phyloP scores from a whole-genome alignment of 2,113 vertebrate genomes.

The Spea bombifrons region DNA sequence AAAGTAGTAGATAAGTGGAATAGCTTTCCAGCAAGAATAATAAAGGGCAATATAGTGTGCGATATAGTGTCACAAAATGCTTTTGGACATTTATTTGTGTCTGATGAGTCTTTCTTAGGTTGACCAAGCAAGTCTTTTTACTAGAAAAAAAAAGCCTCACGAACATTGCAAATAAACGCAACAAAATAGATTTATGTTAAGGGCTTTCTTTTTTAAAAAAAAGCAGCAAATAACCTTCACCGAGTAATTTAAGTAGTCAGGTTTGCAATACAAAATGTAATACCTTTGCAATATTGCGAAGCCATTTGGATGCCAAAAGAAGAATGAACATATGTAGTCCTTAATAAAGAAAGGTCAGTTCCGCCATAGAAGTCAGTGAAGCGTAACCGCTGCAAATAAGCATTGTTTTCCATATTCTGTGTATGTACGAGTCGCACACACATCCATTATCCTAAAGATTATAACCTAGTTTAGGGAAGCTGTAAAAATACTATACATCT shows the following conservation, averaged over 20 bases:
- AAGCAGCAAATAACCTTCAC: not conserved
- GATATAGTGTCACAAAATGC: too few species aligned
- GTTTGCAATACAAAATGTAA: not conserved
- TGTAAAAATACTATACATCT: slow-evolving; percentile 53
- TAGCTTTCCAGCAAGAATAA: too few species aligned
- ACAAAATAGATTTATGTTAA: not conserved
- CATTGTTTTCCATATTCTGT: slow-evolving; percentile 35
- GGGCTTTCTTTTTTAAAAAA: not conserved
- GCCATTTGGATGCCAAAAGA: slow-evolving; percentile 32
- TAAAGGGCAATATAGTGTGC: too few species aligned
- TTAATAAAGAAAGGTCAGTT: slow-evolving; percentile 56
- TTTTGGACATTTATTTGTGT: too few species aligned
- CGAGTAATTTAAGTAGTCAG: not conserved
- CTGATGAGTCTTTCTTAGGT: not conserved
- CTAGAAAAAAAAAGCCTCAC: not conserved
- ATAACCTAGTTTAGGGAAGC: slow-evolving; percentile 56
- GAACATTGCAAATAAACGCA: not conserved
- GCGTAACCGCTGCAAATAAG: slow-evolving; percentile 53
- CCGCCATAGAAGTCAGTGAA: slow-evolving; percentile 47
- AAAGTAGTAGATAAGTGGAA: too few species aligned
- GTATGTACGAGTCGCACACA: slow-evolving; percentile 53
- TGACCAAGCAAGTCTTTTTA: not conserved
- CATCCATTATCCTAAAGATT: slow-evolving; percentile 53
- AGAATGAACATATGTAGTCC: slow-evolving; percentile 43
- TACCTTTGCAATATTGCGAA: slow-evolving; percentile 44